Conservation (phyloP, 2,888 invertebrate species). For the Melinaea menophilus region DNA sequence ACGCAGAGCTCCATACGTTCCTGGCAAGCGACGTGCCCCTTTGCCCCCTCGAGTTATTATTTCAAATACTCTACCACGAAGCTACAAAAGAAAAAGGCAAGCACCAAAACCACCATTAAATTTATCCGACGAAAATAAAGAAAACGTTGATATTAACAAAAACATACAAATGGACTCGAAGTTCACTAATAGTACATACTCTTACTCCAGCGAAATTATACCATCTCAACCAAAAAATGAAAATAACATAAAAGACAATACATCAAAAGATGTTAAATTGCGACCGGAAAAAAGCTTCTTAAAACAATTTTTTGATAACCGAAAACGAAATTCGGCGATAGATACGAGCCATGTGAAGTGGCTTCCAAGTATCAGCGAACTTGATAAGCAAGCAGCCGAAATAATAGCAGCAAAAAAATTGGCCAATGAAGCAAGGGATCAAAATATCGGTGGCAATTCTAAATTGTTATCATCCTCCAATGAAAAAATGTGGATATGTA, state of each 20-base stretch:
- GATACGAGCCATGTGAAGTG: conserved; percentile 70
- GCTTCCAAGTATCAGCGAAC: conserved; percentile 86
- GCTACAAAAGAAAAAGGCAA: conserved; percentile 64
- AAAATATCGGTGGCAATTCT: conserved; percentile 4
- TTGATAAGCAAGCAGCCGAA: conserved; percentile 87
- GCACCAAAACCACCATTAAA: conserved; percentile 76
- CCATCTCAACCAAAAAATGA: conserved; percentile 45
- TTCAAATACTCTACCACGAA: conserved; percentile 58
- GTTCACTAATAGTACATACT: conserved; percentile 23
- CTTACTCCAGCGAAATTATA: conserved; percentile 32
- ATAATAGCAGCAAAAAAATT: conserved; percentile 79
- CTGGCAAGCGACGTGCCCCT: conserved; percentile 86
- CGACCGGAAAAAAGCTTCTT: conserved; percentile 76
- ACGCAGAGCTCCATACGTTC: conserved; percentile 82
- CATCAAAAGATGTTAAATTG: conserved; percentile 49
- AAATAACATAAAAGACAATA: conserved; percentile 48
- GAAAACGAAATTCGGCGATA: conserved; percentile 59
- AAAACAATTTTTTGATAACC: conserved; percentile 70
- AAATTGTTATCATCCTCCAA: conserved; percentile 20
- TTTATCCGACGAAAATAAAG: conserved; percentile 37
- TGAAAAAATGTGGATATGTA: conserved; percentile 56
- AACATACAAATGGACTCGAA: conserved; percentile 43
- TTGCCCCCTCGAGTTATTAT: conserved; percentile 77
- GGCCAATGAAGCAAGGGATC: conserved; percentile 18
- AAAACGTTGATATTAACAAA: conserved; percentile 33